Percentiles rank a stretch among this genome's conserved stretches.
phyloP scores from a whole-genome alignment of 2,888 invertebrate species.

The Pogonocherus hispidulus region DNA sequence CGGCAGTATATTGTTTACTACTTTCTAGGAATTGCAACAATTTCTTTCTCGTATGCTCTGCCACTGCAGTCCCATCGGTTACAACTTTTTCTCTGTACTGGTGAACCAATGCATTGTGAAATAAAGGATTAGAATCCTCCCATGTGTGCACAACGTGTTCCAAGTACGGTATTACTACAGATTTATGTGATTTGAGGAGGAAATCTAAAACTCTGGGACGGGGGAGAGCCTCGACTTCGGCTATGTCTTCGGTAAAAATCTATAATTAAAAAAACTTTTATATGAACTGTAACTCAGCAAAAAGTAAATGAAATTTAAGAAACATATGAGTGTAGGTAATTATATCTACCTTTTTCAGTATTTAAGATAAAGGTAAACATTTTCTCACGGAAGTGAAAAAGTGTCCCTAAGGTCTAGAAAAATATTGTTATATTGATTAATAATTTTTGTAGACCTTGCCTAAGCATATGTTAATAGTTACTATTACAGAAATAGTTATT shows the following conservation, averaged over 20 bases:
- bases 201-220: conserved; percentile 91
- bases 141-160: conserved; percentile 94
- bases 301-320: too few relatives aligned
- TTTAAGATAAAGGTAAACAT: too few relatives aligned
- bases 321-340: too few relatives aligned
- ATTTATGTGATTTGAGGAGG: conserved; percentile 84
- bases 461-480: too few relatives aligned
- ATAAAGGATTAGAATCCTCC: conserved; percentile 86
- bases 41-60: conserved; percentile 73
- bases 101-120: conserved; percentile 92
- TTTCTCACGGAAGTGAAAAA: too few relatives aligned
- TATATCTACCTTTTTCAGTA: too few relatives aligned
- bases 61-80: conserved; percentile 68
- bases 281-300: conserved; percentile 5
- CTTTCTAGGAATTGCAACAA: conserved; percentile 85
- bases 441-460: too few relatives aligned
- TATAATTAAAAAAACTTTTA: too few relatives aligned
- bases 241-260: conserved; percentile 88
- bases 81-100: conserved; percentile 84
- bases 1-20: conserved; percentile 87
- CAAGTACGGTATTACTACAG: conserved; percentile 91
- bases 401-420: too few relatives aligned
- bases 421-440: too few relatives aligned
- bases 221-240: conserved; percentile 91
- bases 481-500: too few relatives aligned